Percentiles rank a stretch among this genome's conserved stretches.
phyloP scores from a whole-genome alignment of 2,888 invertebrate species.

The Phortica okadai region DNA sequence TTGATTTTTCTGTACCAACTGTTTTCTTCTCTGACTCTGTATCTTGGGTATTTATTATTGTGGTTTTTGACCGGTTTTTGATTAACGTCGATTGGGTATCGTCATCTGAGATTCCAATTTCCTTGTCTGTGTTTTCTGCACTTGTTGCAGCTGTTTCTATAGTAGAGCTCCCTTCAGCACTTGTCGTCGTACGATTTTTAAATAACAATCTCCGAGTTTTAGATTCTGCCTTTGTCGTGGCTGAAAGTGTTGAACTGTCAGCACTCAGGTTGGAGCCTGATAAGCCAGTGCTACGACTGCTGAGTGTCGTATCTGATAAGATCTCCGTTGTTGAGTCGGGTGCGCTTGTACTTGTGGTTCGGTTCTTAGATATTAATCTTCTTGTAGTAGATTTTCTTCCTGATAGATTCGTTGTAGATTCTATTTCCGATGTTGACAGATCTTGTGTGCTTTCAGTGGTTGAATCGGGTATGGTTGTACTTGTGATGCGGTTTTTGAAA shows the following conservation, averaged over 20 bases:
- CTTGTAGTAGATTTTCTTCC: not conserved
- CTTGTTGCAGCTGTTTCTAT: too few relatives aligned
- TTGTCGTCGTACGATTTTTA: too few relatives aligned
- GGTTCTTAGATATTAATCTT: not conserved
- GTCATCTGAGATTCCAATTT: too few relatives aligned
- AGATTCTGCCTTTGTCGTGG: too few relatives aligned
- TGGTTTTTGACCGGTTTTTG: not conserved
- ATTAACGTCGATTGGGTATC: not conserved
- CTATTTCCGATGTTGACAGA: not conserved
- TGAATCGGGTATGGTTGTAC: not conserved
- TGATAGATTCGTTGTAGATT: not conserved
- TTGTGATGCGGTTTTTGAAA: not conserved
- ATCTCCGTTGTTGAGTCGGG: not conserved
- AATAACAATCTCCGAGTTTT: too few relatives aligned
- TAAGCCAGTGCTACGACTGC: too few relatives aligned
- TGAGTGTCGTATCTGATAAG: too few relatives aligned
- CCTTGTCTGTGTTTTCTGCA: too few relatives aligned
- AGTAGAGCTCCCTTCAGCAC: too few relatives aligned
- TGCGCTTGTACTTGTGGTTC: not conserved
- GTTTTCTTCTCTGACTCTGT: not conserved
- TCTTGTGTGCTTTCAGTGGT: not conserved
- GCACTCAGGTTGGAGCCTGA: too few relatives aligned
- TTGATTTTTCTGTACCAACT: not conserved
- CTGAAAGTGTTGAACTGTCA: too few relatives aligned
- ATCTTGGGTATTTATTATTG: constrained; percentile 3